Evolutionary conservation across 1,140 invertebrate species (phyloP).

Genomic region (Coboldia fuscipes): DNA sequence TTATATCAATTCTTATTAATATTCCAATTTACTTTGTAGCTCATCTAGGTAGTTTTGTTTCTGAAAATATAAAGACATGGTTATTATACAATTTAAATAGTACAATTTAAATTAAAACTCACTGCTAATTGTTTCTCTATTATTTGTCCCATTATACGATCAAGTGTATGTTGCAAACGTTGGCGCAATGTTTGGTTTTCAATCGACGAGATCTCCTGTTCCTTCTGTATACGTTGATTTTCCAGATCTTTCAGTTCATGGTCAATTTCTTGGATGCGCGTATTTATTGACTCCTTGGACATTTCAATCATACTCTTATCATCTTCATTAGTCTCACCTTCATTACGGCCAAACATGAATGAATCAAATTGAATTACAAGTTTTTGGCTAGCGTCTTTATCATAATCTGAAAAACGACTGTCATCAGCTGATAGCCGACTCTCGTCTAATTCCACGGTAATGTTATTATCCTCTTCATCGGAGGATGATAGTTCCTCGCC

Average conservation of each 20-base stretch:
- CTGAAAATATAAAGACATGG: too few species aligned
- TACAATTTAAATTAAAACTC: too few species aligned
- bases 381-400: too few species aligned
- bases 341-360: constrained; percentile 7
- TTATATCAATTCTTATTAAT: too few species aligned
- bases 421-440: constrained; percentile 52
- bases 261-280: constrained; percentile 32
- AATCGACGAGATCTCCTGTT: constrained; percentile 62
- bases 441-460: constrained; percentile 58
- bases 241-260: constrained; percentile 49
- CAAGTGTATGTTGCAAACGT: constrained; percentile 57
- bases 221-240: constrained; percentile 47
- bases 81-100: too few species aligned
- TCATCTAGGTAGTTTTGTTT: too few species aligned
- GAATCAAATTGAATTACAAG: constrained; percentile 1
- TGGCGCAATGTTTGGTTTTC: constrained; percentile 66
- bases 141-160: constrained; percentile 54
- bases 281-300: constrained; percentile 24
- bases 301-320: constrained; percentile 8
- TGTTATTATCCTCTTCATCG: constrained; percentile 47
- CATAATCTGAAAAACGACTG: constrained; percentile 46
- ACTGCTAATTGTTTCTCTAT: constrained; percentile 55
- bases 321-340: too few species aligned
- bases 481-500: constrained; percentile 71
- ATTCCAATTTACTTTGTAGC: too few species aligned